Evolutionary conservation across 2,888 invertebrate species (phyloP), one percentile per base, ranked within the genome.

Genomic region (Plebejus anna): DNA sequence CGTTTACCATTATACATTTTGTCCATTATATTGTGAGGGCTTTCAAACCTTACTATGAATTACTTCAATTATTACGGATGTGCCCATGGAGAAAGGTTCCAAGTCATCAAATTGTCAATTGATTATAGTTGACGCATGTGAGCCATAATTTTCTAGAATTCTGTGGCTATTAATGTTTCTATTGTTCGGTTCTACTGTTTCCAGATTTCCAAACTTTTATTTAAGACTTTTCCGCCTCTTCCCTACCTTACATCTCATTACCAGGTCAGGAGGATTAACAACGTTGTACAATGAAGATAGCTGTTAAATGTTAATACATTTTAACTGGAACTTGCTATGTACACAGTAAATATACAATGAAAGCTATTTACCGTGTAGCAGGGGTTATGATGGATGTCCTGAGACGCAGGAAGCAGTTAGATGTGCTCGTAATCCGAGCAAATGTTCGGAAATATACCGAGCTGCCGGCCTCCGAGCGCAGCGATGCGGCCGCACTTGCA

Each of bases 1-100:
- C 80, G 78, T 80, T 80, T 79, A 80, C 79, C 80, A 80, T 79
- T 78, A 79, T 79, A 13, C 13, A 79, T 80, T 61, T 61, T 77
- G 78, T 79, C 77, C 66, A 77, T 79, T 79, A 79, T 79, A 55
- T 55, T 55, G 78, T 57, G 13, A 38, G 6, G 32, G 61, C 38
- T 61, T 36, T 28, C 16, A 61, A 55, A 75, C 75, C 59, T 57
- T 22, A 38, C 75, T 61, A 38, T 22, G 47, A 28, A 72, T 51
- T 13, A 28, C 22, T 72, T 72, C 42, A 71, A 22, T 47, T 72
- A 28, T 70, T 47, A 42, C 16, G 55, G 55, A 55, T 55, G 55
- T 55, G 16, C 16, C 55, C 55, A 16, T 55, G 55, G 16, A 55
- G 9, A 47, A 11, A 47, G 2, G 47, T 47, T 47, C 47, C 47